Evolutionary conservation across 2,113 vertebrate species (phyloP), one percentile per base, ranked within the genome.

Genomic region (Phalacrocorax carbo): DNA sequence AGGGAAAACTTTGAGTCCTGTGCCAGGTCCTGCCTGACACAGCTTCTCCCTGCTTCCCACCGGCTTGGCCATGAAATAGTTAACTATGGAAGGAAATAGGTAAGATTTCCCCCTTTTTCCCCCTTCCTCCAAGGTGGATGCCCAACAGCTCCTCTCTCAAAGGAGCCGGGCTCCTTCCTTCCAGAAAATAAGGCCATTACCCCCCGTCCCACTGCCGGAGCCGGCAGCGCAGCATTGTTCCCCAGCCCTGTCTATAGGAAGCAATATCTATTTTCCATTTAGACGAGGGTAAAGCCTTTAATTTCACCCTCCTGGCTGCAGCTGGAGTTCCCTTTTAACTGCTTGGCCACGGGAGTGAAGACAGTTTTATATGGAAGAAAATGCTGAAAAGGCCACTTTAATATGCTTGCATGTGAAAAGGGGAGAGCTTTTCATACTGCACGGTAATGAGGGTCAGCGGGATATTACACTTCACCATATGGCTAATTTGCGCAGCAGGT

Each of bases 381-480:
- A 93, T 6, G 81, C 96, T 93, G 93, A 92, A 97, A 98, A 94
- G 88, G 95, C 86, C 88, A 96, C 96, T 98, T 98, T 97, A 96
- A 98, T 97, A 96, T 94, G 97, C 79, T 83, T 32, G 77, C 96
- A 95, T 58, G 95, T 95, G 97, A 96, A 94, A 91, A 76, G 95
- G 97, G 95, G 96, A 94, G 78, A 91, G 95, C 94, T 77, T 87
- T 89, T 97, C 95, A 86, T 40, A 86, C 73, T 26, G 90, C 48
- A 80, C 77, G 16, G 58, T 97, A 98, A 98, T 95, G 96, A 97
- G 86, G 97, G 97, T 97, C 97, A 96, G 96, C 90, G 94, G 98
- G 98, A 97, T 94, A 97, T 98, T 97, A 96, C 98, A 98, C 98
- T 97, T 97, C 89, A 69, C 97, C 98, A 97, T 94, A 97, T 97